Base-by-base conservation (phyloP, 2,797 vertebrate species). In the Chelon labrosus region DNA sequence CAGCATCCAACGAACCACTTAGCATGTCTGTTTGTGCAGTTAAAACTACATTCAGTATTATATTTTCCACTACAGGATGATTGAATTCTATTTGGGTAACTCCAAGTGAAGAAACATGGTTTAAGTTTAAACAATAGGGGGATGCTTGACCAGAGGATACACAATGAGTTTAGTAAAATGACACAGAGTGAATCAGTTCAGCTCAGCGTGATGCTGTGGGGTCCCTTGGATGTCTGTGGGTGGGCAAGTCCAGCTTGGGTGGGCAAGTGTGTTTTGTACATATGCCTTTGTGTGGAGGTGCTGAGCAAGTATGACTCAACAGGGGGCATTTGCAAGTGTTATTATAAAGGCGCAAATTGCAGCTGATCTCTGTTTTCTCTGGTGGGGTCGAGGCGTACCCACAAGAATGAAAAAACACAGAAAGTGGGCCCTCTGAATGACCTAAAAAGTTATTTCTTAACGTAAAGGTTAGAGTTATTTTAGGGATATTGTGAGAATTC, bases 171-270 rank as follows among this genome's bases (percentile, higher is more conserved):
- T 55, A 54, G 39, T 56, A 20, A 70, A 68, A 70, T 13, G 31
- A 54, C 35, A 20, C 39, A 46, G 27, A n/a, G 7, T 31, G 44
- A 57, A 38, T 0, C 5, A 20, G 53, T 41, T 6, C 6, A 2
- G 73, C 51, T 80, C 35, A 31, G 46, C 46, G 20, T 14, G 72
- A 35, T 55, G n/a, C 53, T 65, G 60, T 70, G 68, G 57, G 80
- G 75, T 63, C 57, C 47, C 51, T n/a, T 6, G 41, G 60, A 65
- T 42, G 70, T 22, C 59, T 66, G 73, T 82, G 89, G 86, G 86
- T 85, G 84, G 82, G 80, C 82, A 83, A 38, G 44, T 50, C 75
- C 77, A 73, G 68, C 71, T 51, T 82, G 84, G 88, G 88, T 89
- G 85, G 86, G 72, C 79, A 83, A 22, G 49, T 17, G 38, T 44